These are phyloP conservation scores for Phaenicophaeus curvirostris DNA, from an alignment of 2,797 vertebrate species.

Conservation along the genomic window DNA sequence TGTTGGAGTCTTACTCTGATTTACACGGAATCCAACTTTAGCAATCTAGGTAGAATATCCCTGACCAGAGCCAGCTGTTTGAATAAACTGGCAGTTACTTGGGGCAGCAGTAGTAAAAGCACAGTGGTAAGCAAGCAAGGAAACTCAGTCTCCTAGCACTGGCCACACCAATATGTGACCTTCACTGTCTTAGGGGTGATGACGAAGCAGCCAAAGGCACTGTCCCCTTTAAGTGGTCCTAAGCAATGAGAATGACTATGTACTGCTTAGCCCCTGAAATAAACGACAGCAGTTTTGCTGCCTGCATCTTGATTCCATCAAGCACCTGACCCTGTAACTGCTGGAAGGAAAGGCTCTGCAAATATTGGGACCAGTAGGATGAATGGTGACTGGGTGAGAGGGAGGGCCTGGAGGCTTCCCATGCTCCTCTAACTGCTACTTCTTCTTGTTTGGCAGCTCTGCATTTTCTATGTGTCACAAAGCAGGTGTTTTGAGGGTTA, in stretches of 20 bases:
- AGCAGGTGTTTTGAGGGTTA: neutral
- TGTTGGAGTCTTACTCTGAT: neutral
- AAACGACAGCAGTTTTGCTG: neutral
- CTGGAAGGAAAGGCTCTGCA: neutral
- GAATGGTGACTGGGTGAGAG: neutral
- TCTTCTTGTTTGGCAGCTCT: neutral
- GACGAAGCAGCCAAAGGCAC: neutral
- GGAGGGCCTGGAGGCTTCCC: neutral
- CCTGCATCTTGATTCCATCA: neutral
- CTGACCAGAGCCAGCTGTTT: neutral
- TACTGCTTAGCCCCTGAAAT: neutral
- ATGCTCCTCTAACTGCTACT: neutral
- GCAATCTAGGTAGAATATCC: neutral
- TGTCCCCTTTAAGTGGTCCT: neutral
- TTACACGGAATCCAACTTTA: neutral
- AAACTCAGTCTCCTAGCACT: neutral
- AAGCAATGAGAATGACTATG: neutral
- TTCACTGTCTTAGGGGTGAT: neutral
- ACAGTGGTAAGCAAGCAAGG: neutral
- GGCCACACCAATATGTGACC: neutral
- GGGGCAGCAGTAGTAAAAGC: neutral
- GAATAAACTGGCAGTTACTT: neutral
- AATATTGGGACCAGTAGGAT: neutral
- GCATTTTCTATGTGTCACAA: neutral
- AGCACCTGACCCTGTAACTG: neutral